A percentile compares a stretch with the other conserved stretches of the same genome.
phyloP scores from a whole-genome alignment of 2,113 vertebrate genomes.

The Pterocles burchelli region DNA sequence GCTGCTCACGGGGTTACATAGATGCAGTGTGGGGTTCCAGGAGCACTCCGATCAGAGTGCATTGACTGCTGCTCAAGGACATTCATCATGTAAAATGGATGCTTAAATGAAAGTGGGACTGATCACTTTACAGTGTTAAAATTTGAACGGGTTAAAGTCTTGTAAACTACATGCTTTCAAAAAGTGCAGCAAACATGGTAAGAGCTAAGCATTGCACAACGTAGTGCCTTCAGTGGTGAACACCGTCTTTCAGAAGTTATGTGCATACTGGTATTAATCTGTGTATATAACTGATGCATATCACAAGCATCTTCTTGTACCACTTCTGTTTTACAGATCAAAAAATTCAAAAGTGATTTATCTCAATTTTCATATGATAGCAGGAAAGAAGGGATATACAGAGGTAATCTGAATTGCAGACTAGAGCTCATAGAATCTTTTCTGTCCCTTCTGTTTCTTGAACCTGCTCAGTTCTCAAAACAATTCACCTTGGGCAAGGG shows the following conservation, averaged over 20 bases:
- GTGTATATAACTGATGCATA: not conserved
- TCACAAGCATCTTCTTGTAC: not conserved
- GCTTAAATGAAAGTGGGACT: not conserved
- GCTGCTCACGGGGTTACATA: not conserved
- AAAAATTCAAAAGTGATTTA: not conserved
- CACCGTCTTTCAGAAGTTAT: not conserved
- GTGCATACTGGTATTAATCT: not conserved
- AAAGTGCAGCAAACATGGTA: not conserved
- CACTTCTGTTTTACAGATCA: not conserved
- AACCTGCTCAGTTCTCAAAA: not conserved
- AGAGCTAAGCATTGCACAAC: not conserved
- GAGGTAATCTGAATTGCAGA: not conserved
- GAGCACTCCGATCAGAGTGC: not conserved
- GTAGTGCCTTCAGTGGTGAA: not conserved
- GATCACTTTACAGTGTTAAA: not conserved
- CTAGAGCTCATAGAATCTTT: not conserved
- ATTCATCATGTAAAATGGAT: not conserved
- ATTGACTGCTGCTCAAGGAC: not conserved
- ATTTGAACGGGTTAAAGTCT: not conserved
- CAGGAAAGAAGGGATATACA: not conserved
- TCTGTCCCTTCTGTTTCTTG: not conserved
- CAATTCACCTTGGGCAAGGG: not conserved
- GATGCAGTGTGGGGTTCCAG: not conserved
- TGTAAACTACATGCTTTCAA: accelerated
- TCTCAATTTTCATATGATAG: not conserved